A percentile compares a stretch with the other conserved stretches of the same genome.
These are phyloP conservation scores for Aphis craccivora DNA, from an alignment of 1,140 invertebrate species.

Conservation along the genomic window DNA sequence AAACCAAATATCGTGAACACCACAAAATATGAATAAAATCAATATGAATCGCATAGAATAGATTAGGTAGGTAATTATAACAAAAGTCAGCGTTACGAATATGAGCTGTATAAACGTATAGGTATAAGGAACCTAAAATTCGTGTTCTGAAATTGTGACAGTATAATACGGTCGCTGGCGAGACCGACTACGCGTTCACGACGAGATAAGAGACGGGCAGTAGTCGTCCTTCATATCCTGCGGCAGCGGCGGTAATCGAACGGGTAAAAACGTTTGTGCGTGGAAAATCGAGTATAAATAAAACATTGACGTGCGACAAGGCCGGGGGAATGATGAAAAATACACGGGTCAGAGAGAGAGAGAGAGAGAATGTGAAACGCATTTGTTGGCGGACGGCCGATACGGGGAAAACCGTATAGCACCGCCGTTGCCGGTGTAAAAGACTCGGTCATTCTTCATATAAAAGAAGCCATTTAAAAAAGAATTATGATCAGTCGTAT, in stretches of 20 bases:
- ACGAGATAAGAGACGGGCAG: neutral
- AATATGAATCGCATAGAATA: too few relatives aligned
- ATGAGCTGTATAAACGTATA: too few relatives aligned
- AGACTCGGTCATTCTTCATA: slow-evolving; percentile 45
- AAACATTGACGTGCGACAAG: slow-evolving; percentile 36
- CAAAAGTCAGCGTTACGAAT: too few relatives aligned
- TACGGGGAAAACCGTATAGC: neutral
- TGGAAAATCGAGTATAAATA: slow-evolving; percentile 57
- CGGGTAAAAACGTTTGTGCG: slow-evolving; percentile 26
- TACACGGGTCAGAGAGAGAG: neutral
- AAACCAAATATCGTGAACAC: too few relatives aligned
- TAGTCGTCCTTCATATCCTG: neutral
- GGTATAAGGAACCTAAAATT: too few relatives aligned
- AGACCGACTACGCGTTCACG: neutral
- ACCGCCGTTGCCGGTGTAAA: slow-evolving; percentile 29
- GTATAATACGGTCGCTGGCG: neutral
- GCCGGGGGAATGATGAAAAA: slow-evolving; percentile 5
- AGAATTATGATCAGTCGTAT: slow-evolving; percentile 56
- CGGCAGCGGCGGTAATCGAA: neutral
- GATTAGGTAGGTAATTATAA: too few relatives aligned
- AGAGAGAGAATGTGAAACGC: slow-evolving; percentile 34
- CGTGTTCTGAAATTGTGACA: neutral
- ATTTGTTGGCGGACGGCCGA: slow-evolving; percentile 31
- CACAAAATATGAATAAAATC: too few relatives aligned
- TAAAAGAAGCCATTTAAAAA: slow-evolving; percentile 56